Conservation (phyloP, 2,113 vertebrate species). For the Eulacestoma nigropectus region DNA sequence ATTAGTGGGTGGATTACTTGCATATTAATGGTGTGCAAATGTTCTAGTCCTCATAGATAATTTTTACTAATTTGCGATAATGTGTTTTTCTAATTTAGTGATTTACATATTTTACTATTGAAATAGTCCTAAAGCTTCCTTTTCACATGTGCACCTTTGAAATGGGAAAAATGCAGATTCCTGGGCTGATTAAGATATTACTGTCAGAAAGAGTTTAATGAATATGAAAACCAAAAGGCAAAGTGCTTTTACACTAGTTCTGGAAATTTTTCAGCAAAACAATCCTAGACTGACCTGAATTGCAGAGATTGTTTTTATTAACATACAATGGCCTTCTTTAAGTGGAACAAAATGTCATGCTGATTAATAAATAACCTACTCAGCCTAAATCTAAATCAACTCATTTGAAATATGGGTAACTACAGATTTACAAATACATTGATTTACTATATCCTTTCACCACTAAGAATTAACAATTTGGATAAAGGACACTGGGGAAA, state of each 20-base stretch:
- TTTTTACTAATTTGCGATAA: slow-evolving; percentile 6
- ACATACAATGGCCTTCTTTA: background rate
- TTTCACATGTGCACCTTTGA: background rate
- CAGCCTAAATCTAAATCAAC: background rate
- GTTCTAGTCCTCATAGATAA: background rate
- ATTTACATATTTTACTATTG: slow-evolving; percentile 15
- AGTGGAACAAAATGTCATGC: background rate
- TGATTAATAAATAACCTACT: background rate
- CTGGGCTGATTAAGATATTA: background rate
- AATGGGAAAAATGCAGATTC: background rate
- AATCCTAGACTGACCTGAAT: background rate
- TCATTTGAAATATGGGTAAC: background rate
- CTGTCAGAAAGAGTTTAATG: background rate
- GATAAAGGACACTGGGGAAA: background rate
- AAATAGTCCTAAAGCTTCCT: background rate
- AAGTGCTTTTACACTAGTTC: background rate
- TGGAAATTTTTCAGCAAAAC: background rate
- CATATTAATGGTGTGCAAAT: slow-evolving; percentile 2
- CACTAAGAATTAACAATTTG: background rate
- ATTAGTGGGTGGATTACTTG: background rate
- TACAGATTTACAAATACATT: background rate
- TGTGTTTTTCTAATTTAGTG: slow-evolving; percentile 11
- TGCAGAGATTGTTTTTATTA: background rate
- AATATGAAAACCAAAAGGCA: background rate
- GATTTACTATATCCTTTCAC: background rate